Evolutionary conservation across 35 echinoderm and acorn worm species (phyloP).

Genomic region (Apostichopus californicus): DNA sequence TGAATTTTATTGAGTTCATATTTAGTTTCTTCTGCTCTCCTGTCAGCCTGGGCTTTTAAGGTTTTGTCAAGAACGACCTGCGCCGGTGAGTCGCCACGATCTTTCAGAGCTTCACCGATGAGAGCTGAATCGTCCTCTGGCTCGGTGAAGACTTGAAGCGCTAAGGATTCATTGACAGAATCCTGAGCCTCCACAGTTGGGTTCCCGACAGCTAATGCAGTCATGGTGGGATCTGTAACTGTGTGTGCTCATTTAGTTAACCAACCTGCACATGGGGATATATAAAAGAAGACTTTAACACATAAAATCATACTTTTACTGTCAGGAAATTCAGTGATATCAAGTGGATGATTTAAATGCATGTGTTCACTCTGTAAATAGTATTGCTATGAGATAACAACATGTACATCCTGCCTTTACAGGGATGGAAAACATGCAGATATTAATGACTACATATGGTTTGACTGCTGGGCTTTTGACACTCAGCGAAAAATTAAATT

Average conservation of each 20-base stretch:
- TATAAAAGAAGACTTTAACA: not conserved
- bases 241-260: not conserved
- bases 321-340: too few relatives aligned
- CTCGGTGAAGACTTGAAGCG: not conserved
- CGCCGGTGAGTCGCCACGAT: constrained; percentile 92
- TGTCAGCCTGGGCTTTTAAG: constrained; percentile 69
- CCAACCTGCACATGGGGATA: not conserved
- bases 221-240: not conserved
- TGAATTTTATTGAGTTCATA: constrained; percentile 88
- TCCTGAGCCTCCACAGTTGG: not conserved
- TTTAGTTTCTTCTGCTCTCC: constrained; percentile 82
- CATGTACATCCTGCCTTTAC: too few relatives aligned
- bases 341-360: too few relatives aligned
- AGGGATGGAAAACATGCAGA: too few relatives aligned
- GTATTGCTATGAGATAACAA: too few relatives aligned
- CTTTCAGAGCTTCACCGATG: constrained; percentile 20
- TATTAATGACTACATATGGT: too few relatives aligned
- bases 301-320: too few relatives aligned
- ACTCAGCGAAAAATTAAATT: too few relatives aligned
- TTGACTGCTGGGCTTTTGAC: too few relatives aligned
- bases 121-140: not conserved
- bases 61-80: constrained; percentile 89
- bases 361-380: too few relatives aligned
- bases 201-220: not conserved
- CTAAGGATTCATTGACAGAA: not conserved